Conservation (phyloP, 2,888 invertebrate species). For the Apamea crenata region DNA sequence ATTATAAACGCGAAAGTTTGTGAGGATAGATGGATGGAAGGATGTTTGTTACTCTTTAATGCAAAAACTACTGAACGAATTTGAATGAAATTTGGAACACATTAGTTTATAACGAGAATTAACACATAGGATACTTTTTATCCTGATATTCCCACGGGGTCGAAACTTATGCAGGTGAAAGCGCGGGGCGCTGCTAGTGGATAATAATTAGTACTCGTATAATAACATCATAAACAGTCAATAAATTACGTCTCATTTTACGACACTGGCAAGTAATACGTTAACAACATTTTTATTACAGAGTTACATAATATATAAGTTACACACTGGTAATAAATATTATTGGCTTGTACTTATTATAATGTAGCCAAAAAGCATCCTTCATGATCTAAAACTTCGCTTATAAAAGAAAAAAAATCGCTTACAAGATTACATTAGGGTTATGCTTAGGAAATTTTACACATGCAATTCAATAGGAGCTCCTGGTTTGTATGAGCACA, state of each 20-base stretch:
- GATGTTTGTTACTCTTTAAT: too few relatives aligned
- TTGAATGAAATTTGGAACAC: too few relatives aligned
- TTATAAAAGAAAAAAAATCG: background rate
- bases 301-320: background rate
- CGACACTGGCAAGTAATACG: slow-evolving; percentile 27
- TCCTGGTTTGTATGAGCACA: slow-evolving; percentile 12
- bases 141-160: too few relatives aligned
- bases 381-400: background rate
- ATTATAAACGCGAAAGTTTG: too few relatives aligned
- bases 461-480: background rate
- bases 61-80: too few relatives aligned
- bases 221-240: slow-evolving; percentile 18
- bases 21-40: too few relatives aligned
- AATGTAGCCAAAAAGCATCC: background rate
- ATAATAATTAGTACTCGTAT: slow-evolving; percentile 40
- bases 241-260: slow-evolving; percentile 28
- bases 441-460: too few relatives aligned
- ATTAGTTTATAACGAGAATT: too few relatives aligned
- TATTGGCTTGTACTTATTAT: background rate
- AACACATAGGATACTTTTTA: too few relatives aligned
- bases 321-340: slow-evolving; percentile 3
- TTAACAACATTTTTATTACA: slow-evolving; percentile 34
- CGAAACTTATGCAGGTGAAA: too few relatives aligned
- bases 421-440: background rate
- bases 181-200: too few relatives aligned